Evolutionary conservation across 2,113 vertebrate species (phyloP), one percentile per base, ranked within the genome.

Genomic region (Tautogolabrus adspersus): DNA sequence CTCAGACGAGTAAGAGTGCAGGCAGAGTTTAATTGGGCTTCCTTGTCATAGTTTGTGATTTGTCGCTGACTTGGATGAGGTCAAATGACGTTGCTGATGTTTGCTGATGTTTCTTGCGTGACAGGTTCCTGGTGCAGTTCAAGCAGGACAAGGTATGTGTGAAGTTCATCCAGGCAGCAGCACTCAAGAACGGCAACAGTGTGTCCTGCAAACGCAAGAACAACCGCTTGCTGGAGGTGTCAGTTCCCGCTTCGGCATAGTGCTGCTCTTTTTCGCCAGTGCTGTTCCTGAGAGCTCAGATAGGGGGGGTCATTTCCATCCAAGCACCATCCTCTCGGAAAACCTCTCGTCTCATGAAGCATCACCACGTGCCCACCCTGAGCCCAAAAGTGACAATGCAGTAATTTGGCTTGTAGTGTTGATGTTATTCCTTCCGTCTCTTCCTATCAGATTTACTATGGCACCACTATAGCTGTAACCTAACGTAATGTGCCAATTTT

Each of bases 111-210:
- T 26, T 26, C 4, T 11, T 76, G 26, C 56, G 21, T 0, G 79
- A 66, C 91, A 99, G 98, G 95, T 99, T 99, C 79, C 94, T 99
- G 81, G 97, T 99, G 70, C 98, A 98, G 87, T 99, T 99, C 93
- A 96, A 96, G 71, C 97, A 98, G 67, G 97, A 99, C 90, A 98
- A 98, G 95, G 98, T 99, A 0, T 99, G 98, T 18, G 97, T 99
- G 79, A 99, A 98, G 84, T 99, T 99, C 88, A 94, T 99, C 87
- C 97, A 95, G 87, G 95, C 95, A 59, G 95, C 95, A 58, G 94
- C 84, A 84, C 95, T 96, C 83, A 99, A 96, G 83, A 98, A 98
- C 0, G 96, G 97, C 88, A 97, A 93, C 78, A 91, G 95, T 22
- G 97, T 94, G 5, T 94, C 95, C 11, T 99, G 97, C 95, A 99